A percentile compares a stretch with the other conserved stretches of the same genome.
phyloP scores from a whole-genome alignment of 2,113 vertebrate species.

The Gallinago jamesoni region DNA sequence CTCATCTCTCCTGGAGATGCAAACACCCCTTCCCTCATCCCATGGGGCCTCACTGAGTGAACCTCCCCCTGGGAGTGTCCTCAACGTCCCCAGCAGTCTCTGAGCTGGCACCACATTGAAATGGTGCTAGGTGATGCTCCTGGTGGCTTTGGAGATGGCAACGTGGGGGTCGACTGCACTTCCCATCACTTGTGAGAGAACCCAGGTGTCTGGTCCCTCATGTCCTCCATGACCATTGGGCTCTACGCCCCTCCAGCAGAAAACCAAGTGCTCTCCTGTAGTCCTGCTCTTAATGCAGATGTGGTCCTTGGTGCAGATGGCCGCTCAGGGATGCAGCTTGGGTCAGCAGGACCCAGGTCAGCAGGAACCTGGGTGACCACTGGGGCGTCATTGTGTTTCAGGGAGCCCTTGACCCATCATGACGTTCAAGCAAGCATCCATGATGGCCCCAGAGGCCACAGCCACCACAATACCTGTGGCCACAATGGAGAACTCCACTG shows the following conservation, averaged over 20 bases:
- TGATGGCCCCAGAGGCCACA: conserved; percentile 80
- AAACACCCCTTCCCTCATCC: not conserved
- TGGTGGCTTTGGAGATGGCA: not conserved
- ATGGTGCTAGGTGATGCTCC: not conserved
- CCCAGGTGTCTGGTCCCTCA: not conserved
- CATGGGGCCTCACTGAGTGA: not conserved
- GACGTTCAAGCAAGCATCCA: conserved; percentile 84
- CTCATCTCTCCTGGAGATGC: not conserved
- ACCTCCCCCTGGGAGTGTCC: not conserved
- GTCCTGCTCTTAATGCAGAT: not conserved
- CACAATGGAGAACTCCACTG: conserved; percentile 83
- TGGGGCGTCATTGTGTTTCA: not conserved
- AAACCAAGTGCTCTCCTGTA: not conserved
- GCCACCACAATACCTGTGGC: conserved; percentile 73
- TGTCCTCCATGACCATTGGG: not conserved
- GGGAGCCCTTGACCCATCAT: conserved; percentile 68
- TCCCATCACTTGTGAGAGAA: not conserved
- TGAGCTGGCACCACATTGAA: not conserved
- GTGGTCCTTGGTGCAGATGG: not conserved
- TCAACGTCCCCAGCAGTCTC: not conserved
- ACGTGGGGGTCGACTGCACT: not conserved
- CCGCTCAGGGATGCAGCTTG: not conserved
- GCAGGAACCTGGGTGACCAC: not conserved
- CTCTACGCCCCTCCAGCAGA: not conserved
- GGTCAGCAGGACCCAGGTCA: not conserved